These are phyloP conservation scores for Metopia argyrocephala DNA, from an alignment of 2,888 invertebrate species.

Conservation along the genomic window DNA sequence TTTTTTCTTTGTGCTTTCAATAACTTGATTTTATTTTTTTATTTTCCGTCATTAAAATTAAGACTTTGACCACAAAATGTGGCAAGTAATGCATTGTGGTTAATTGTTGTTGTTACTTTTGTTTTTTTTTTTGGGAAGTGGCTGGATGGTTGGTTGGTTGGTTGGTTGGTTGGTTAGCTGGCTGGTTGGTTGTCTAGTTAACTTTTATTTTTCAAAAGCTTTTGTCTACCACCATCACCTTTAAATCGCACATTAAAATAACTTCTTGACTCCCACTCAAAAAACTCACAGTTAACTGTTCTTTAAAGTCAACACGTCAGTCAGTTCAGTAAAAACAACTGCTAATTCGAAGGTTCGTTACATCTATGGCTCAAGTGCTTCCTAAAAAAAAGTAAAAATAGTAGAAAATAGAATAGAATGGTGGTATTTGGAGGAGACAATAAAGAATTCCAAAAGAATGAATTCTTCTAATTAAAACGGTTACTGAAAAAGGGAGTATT, in stretches of 20 bases:
- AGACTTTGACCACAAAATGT: background rate
- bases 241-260: background rate
- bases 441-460: no score
- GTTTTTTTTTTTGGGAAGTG: background rate
- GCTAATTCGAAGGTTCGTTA: background rate
- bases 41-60: background rate
- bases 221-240: background rate
- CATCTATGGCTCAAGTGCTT: background rate
- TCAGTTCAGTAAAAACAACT: background rate
- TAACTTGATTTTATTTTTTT: background rate
- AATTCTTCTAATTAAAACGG: no score
- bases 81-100: background rate
- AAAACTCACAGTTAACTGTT: background rate
- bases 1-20: background rate
- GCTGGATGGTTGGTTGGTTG: background rate
- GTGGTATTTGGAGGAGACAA: no score
- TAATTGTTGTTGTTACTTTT: background rate
- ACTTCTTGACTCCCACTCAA: background rate
- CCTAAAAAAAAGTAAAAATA: background rate
- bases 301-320: background rate
- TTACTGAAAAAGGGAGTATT: no score
- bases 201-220: background rate
- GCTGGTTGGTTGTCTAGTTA: background rate
- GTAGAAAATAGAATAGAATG: background rate
- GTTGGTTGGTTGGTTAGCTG: background rate